Conservation (phyloP, 2,797 vertebrate species). For the Cheirogaleus major region DNA sequence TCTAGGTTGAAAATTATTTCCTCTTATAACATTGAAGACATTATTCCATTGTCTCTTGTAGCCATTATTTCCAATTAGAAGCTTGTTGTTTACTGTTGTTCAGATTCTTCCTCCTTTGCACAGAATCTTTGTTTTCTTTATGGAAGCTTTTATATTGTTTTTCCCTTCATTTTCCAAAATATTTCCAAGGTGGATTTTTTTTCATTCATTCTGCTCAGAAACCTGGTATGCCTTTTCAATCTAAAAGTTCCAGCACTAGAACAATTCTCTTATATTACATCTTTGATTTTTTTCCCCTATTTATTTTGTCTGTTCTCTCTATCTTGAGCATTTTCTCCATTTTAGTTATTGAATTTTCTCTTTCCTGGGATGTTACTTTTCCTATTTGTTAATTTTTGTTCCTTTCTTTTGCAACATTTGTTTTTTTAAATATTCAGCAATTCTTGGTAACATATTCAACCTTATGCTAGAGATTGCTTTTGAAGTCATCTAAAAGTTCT, state of each 20-base stretch:
- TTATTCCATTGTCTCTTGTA: neutral
- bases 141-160: neutral
- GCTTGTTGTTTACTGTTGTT: neutral
- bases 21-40: neutral
- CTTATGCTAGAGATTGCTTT: neutral
- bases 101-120: neutral
- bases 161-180: neutral
- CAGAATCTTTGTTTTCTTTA: neutral
- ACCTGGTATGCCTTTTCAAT: neutral
- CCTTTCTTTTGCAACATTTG: neutral
- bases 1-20: constrained; percentile 10
- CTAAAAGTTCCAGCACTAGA: neutral
- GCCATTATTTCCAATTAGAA: neutral
- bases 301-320: neutral
- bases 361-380: neutral
- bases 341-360: neutral
- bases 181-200: neutral
- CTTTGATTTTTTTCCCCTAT: neutral
- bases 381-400: neutral
- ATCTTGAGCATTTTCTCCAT: neutral
- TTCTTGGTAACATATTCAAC: neutral
- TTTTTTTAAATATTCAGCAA: neutral
- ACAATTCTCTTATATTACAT: neutral
- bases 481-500: neutral
- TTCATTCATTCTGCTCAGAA: neutral